Conservation (phyloP, 2,113 vertebrate species). For the Candoia aspera region DNA sequence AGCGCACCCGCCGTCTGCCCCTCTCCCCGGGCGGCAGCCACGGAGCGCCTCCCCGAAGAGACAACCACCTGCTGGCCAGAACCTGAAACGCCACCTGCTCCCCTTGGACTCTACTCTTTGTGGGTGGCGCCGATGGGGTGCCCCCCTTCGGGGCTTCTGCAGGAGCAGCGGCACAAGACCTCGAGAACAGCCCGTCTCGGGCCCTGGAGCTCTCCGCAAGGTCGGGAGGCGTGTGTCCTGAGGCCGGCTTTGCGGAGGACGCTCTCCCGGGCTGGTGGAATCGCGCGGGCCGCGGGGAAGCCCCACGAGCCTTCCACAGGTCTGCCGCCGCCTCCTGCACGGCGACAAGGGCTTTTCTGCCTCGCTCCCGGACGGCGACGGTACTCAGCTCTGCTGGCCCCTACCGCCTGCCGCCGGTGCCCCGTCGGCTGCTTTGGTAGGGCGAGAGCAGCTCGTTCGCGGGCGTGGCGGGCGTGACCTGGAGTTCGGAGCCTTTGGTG, state of each 20-base stretch:
- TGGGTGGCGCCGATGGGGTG: no score
- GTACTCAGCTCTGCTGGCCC: no score
- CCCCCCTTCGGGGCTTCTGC: not conserved
- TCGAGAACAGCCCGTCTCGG: not conserved
- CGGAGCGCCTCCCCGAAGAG: no score
- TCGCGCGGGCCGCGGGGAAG: no score
- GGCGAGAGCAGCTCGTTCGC: not conserved
- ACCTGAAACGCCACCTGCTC: no score
- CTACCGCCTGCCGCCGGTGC: fast-evolving
- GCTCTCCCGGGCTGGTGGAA: not conserved
- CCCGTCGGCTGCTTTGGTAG: not conserved
- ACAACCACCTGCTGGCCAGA: no score
- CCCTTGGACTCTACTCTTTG: no score
- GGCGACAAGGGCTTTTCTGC: not conserved
- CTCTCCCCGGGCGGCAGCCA: no score
- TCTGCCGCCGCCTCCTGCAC: no score
- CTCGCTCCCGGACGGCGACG: no score
- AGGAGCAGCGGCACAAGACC: not conserved
- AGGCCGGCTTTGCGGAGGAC: not conserved
- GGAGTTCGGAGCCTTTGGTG: not conserved
- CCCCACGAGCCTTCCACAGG: no score
- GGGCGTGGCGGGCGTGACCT: not conserved
- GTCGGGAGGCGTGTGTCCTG: not conserved
- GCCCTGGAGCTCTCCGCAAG: not conserved
- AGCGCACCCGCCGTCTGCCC: no score